These are phyloP conservation scores for Mormyrops boulengeri DNA, from an alignment of 2,797 vertebrate genomes.

Conservation along the genomic window DNA sequence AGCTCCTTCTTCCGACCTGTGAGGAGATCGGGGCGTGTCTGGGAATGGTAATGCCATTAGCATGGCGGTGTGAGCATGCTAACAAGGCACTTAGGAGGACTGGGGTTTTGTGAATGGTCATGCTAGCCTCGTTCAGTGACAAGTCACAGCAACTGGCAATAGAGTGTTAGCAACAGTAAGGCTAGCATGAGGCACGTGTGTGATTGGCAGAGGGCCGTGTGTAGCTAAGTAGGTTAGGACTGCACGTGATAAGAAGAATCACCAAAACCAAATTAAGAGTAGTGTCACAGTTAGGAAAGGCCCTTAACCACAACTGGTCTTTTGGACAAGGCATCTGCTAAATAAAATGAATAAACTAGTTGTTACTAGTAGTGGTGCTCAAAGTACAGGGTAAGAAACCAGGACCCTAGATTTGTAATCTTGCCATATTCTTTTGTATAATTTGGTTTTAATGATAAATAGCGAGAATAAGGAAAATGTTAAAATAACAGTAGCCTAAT, in stretches of 20 bases:
- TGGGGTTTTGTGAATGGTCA: neutral
- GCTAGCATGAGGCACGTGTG: neutral
- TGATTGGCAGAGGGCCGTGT: neutral
- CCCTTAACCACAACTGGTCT: neutral
- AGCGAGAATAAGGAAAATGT: neutral
- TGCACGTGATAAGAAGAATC: neutral
- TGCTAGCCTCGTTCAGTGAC: neutral
- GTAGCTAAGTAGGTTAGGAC: neutral
- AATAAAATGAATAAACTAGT: neutral
- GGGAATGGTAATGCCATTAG: neutral
- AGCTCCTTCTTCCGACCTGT: conserved; percentile 52
- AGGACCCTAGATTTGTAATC: neutral
- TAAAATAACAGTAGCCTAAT: neutral
- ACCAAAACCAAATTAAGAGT: neutral
- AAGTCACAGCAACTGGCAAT: neutral
- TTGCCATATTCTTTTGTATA: neutral
- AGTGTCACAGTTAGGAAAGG: neutral
- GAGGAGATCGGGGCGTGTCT: neutral
- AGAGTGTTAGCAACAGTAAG: neutral
- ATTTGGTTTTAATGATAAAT: neutral
- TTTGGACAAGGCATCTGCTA: neutral
- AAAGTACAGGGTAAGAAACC: neutral
- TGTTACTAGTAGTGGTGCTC: neutral
- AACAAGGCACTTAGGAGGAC: neutral
- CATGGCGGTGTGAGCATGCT: neutral